Evolutionary conservation across 1,140 invertebrate species (phyloP), one percentile per base, ranked within the genome.

Genomic region (Drosophila kanapiae): DNA sequence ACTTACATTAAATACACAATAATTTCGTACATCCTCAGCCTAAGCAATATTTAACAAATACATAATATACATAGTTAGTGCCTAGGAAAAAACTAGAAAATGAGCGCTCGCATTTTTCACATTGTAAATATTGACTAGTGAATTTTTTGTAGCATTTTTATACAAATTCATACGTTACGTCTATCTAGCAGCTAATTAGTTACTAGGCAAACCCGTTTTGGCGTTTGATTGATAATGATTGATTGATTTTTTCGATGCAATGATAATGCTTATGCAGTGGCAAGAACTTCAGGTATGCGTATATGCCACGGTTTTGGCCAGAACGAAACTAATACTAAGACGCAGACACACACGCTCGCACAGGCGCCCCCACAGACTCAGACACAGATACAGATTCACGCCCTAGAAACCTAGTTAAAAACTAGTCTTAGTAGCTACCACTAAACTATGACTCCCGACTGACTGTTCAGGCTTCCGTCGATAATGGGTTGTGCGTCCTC

Each of bases 101-200:
- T 80, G 84, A 85, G 83, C 80, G 77, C 85, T 90, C 70, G 85
- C 74, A 88, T 81, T 82, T 82, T 90, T 88, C 85, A 88, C 86
- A 82, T 88, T 90, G 85, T 91, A 91, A 90, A 80, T 84, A 86
- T 70, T 91, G 88, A 91, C 88, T 91, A 91, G 88, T 85, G 79
- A 83, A 91, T 86, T 82, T 90, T 78, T 90, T 90, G 80, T 90
- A 70, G 85, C 80, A 78, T 84, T 78, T 63, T 33, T 48, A 31
- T 40, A 62, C 56, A 64, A 31, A 78, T 54, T 38, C 40, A 29
- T 40, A 45, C 57, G 57, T 69, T 40, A 45, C 57, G 57, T 69
- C 31, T 70, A 79, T 51, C 59, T 80, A 64, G 49, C 57, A 35
- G 56, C 18, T 79, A 64, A 51, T 27, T 61, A 84, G 47, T 64